Conservation (phyloP, 1,140 invertebrate genomes). For the Hyphantria cunea region DNA sequence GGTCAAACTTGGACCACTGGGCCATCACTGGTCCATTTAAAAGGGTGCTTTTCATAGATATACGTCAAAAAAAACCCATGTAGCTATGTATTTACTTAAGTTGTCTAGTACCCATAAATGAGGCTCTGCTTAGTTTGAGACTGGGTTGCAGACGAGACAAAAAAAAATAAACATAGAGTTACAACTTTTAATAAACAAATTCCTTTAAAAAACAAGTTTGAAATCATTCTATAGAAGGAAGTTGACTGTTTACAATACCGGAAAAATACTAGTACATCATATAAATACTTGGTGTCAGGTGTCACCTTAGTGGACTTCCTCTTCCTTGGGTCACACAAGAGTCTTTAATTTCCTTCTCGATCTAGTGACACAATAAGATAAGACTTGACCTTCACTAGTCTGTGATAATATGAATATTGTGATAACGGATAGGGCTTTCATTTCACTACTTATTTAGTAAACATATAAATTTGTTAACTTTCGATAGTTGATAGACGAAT, state of each 20-base stretch:
- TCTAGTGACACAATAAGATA: conserved; percentile 41
- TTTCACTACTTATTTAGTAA: not conserved
- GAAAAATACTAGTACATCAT: not conserved
- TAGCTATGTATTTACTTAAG: too few species aligned
- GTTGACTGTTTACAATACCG: conserved; percentile 16
- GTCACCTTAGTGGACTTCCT: conserved; percentile 18
- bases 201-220: too few species aligned
- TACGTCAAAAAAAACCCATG: too few species aligned
- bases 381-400: conserved; percentile 54
- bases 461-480: too few species aligned
- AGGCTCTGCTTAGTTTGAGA: too few species aligned
- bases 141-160: too few species aligned
- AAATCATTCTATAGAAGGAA: conserved; percentile 2
- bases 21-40: too few species aligned
- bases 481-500: too few species aligned
- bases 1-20: too few species aligned
- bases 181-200: too few species aligned
- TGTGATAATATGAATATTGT: conserved; percentile 21
- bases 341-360: conserved; percentile 3
- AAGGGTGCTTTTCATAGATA: too few species aligned
- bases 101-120: too few species aligned
- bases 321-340: conserved; percentile 2
- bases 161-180: not conserved
- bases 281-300: conserved; percentile 4
- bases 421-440: conserved; percentile 14